Evolutionary conservation across 2,797 vertebrate genomes (phyloP), one percentile per base, ranked within the genome.

Genomic region (Tragopan temminckii): DNA sequence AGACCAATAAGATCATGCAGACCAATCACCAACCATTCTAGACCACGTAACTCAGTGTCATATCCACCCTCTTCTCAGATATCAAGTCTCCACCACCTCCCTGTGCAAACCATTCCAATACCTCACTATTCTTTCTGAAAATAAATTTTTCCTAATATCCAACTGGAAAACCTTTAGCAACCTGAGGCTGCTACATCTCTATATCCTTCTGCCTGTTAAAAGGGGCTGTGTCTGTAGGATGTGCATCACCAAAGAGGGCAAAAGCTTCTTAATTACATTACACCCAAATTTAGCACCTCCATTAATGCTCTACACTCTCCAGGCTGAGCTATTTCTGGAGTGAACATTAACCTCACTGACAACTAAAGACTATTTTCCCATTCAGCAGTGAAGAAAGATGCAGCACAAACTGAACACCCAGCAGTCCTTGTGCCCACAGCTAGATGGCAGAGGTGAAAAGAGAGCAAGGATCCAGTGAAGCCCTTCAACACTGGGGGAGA

Each of bases 351-450:
- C 25, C 8, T 76, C 31, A 59, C 7, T 29, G 45, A 48, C 80
- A 94, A 61, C 10, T 92, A 72, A 71, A 55, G 46, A 76, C 6
- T 66, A 62, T 93, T 70, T 64, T 7, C 62, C 72, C 21, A 67
- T 63, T 57, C 19, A 86, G 68, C 57, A 90, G 25, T 45, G 40
- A 90, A 72, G 68, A 93, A 91, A 90, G 45, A 74, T 85, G 57
- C 68, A 71, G 29, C 53, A 75, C 57, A 77, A 86, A 79, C 11
- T 69, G 61, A 68, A 71, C 58, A 61, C 42, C 17, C 85, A 82
- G 29, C 27, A 52, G 50, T 17, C 27, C 50, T 16, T 18, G 16
- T 29, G 27, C 16, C 50, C 27, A 31, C 27, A 31, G 6, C 27
- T 29, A 9, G 50, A 52, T 52, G 16, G 27, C 50, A 29, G 27